phyloP scores from a whole-genome alignment of 2,797 vertebrate genomes.

The Periparus ater region DNA sequence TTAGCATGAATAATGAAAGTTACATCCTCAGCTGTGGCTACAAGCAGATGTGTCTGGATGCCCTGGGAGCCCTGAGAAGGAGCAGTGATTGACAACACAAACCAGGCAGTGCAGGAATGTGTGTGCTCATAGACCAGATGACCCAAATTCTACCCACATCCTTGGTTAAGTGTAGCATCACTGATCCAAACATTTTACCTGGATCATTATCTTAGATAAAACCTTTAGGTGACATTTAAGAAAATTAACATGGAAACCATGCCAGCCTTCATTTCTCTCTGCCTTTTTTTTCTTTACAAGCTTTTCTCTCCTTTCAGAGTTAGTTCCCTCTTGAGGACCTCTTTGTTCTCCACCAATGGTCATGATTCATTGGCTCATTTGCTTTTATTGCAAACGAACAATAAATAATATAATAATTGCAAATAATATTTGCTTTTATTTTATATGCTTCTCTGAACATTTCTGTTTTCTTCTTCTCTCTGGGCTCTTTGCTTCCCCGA shows the following conservation, averaged over 20 bases:
- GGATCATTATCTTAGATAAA: neutral
- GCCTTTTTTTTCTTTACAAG: neutral
- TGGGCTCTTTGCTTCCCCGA: neutral
- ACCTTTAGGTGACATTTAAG: neutral
- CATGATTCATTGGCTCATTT: neutral
- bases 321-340: neutral
- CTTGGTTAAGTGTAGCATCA: neutral
- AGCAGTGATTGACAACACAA: neutral
- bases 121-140: neutral
- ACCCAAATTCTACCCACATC: neutral
- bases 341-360: neutral
- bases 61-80: neutral
- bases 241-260: neutral
- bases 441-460: neutral
- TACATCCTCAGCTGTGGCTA: neutral
- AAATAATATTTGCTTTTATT: neutral
- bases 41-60: neutral
- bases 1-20: neutral
- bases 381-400: neutral
- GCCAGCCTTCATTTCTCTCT: neutral
- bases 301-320: neutral
- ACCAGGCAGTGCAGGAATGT: neutral
- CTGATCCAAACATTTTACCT: neutral
- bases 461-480: neutral
- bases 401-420: too few species aligned